These are phyloP conservation scores for Coregonus ussuriensis DNA, from an alignment of 2,797 vertebrate species.

Conservation along the genomic window DNA sequence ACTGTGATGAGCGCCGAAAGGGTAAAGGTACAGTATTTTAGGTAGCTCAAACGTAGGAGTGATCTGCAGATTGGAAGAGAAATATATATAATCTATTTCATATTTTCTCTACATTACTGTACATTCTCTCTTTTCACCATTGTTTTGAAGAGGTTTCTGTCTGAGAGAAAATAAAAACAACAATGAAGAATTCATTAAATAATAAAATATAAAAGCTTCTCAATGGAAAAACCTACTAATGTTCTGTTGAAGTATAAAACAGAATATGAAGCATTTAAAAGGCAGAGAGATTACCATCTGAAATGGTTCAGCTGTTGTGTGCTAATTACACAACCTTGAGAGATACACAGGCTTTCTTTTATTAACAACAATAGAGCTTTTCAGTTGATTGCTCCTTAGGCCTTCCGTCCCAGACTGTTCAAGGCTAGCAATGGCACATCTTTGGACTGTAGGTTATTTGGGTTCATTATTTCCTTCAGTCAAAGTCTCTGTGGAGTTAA, in stretches of 20 bases:
- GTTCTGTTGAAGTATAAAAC: conserved; percentile 66
- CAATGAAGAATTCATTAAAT: conserved; percentile 66
- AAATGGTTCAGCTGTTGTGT: conserved; percentile 86
- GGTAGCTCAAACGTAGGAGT: neutral
- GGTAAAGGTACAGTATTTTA: neutral
- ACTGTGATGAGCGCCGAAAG: neutral
- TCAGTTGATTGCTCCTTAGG: conserved; percentile 75
- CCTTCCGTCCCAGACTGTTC: conserved; percentile 72
- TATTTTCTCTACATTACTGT: conserved; percentile 55
- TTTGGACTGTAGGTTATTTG: conserved; percentile 61
- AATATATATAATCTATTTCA: conserved; percentile 21
- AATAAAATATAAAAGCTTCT: conserved; percentile 55
- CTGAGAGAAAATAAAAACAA: conserved; percentile 70
- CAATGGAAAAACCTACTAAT: conserved; percentile 52
- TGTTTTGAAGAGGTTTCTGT: conserved; percentile 65
- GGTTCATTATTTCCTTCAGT: conserved; percentile 66
- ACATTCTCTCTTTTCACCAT: conserved; percentile 58
- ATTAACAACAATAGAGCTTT: conserved; percentile 77
- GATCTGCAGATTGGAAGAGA: neutral
- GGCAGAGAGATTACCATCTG: conserved; percentile 77
- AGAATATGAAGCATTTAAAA: conserved; percentile 75
- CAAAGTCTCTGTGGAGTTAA: conserved; percentile 63
- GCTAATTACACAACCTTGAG: conserved; percentile 86
- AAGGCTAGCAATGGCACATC: conserved; percentile 70
- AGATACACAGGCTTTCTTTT: conserved; percentile 71